These are phyloP conservation scores for Rugalucina vietnamica DNA, from an alignment of 2,888 invertebrate species.

Conservation along the genomic window DNA sequence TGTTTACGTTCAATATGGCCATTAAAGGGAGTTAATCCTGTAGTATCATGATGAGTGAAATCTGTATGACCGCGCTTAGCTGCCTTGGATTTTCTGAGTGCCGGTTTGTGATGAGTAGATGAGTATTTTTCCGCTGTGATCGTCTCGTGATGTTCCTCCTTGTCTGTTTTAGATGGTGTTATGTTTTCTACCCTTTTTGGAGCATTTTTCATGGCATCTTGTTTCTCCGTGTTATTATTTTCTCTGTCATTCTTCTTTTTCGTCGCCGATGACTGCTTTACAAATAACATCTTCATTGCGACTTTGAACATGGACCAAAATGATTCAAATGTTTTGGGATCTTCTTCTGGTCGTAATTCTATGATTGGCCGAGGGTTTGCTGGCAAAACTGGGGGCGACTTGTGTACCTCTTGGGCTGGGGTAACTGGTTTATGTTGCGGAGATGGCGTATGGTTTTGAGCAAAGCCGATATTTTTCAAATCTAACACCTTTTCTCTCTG, in stretches of 20 bases:
- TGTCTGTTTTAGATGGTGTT: slow-evolving; percentile 32
- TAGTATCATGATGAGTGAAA: slow-evolving; percentile 22
- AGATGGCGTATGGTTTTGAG: slow-evolving; percentile 40
- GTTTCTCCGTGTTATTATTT: slow-evolving; percentile 57
- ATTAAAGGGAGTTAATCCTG: slow-evolving; percentile 1
- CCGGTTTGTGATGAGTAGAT: slow-evolving; percentile 57
- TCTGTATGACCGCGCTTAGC: slow-evolving; percentile 60
- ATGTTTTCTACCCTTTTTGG: neutral
- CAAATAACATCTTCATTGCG: slow-evolving; percentile 64
- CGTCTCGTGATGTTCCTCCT: slow-evolving; percentile 55
- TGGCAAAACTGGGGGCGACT: slow-evolving; percentile 21
- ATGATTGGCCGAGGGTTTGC: slow-evolving; percentile 50
- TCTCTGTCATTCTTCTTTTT: slow-evolving; percentile 42
- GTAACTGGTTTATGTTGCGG: slow-evolving; percentile 39
- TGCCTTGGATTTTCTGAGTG: slow-evolving; percentile 66
- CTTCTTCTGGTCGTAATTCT: slow-evolving; percentile 70
- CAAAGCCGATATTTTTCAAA: slow-evolving; percentile 80
- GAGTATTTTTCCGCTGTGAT: slow-evolving; percentile 72
- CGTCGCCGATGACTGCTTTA: slow-evolving; percentile 42
- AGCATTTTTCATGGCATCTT: slow-evolving; percentile 48
- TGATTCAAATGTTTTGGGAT: slow-evolving; percentile 61
- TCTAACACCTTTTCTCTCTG: slow-evolving; percentile 85
- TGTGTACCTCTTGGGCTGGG: slow-evolving; percentile 25
- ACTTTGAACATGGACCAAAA: slow-evolving; percentile 59
- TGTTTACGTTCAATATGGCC: slow-evolving; percentile 50